These are phyloP conservation scores for Pagrus major DNA, from an alignment of 2,113 vertebrate species.

Conservation along the genomic window DNA sequence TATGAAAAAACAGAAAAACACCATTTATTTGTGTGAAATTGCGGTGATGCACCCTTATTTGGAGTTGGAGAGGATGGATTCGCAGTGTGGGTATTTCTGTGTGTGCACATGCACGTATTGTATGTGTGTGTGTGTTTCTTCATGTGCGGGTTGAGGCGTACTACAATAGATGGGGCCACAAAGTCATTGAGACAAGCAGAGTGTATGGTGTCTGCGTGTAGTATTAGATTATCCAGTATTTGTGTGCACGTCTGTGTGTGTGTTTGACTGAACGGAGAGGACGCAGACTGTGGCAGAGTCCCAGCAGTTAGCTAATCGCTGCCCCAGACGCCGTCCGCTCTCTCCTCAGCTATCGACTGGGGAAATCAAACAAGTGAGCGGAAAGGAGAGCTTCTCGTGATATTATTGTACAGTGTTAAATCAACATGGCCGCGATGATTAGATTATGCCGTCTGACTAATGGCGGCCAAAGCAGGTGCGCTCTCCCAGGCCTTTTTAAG, in stretches of 20 bases:
- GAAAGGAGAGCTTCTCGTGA: constrained; percentile 45
- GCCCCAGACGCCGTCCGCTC: constrained; percentile 46
- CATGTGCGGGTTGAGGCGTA: constrained; percentile 6
- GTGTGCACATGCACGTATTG: neutral
- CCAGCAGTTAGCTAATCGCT: constrained; percentile 57
- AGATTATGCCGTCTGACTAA: constrained; percentile 66
- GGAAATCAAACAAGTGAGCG: constrained; percentile 62
- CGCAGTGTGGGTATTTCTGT: neutral
- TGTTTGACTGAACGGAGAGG: constrained; percentile 52
- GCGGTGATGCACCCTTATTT: constrained; percentile 26
- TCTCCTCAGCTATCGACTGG: constrained; percentile 44
- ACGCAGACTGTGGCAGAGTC: constrained; percentile 36
- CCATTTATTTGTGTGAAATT: constrained; percentile 73
- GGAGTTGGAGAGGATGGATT: constrained; percentile 31
- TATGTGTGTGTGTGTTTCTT: neutral
- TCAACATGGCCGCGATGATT: constrained; percentile 71
- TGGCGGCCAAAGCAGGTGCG: constrained; percentile 57
- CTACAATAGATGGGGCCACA: constrained; percentile 45
- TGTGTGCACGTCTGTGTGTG: constrained; percentile 51
- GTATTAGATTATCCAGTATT: constrained; percentile 63
- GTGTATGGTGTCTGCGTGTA: constrained; percentile 39
- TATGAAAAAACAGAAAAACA: constrained; percentile 49
- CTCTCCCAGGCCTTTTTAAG: constrained; percentile 44
- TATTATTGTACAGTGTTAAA: constrained; percentile 67
- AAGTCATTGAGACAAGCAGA: constrained; percentile 59